These are phyloP conservation scores for Neosilurus hyrtlii DNA, from an alignment of 2,797 vertebrate species.

Conservation along the genomic window DNA sequence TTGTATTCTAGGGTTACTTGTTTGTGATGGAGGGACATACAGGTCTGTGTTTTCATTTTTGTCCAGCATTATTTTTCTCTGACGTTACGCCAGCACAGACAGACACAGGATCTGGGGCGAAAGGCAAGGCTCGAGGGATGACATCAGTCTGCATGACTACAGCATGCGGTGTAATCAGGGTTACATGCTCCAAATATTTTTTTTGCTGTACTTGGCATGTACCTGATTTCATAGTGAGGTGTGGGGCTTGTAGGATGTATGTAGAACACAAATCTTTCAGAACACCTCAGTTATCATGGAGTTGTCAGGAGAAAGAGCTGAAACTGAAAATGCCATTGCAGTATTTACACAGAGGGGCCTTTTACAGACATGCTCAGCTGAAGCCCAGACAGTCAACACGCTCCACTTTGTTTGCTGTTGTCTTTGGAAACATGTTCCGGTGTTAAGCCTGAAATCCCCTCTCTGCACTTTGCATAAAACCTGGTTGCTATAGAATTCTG, in stretches of 20 bases:
- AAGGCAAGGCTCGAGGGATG: conserved; percentile 48
- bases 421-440: conserved; percentile 44
- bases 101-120: conserved; percentile 32
- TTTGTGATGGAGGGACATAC: background rate
- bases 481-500: conserved; percentile 41
- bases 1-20: background rate
- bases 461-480: conserved; percentile 43
- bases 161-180: conserved; percentile 34
- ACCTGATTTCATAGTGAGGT: background rate
- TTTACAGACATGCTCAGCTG: conserved; percentile 9
- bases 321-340: background rate
- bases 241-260: background rate
- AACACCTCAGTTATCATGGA: background rate
- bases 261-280: background rate
- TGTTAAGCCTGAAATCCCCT: conserved; percentile 46
- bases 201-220: conserved; percentile 10
- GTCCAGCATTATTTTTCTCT: conserved; percentile 6
- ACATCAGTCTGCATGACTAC: conserved; percentile 50
- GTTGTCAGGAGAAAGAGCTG: background rate
- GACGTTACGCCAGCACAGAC: conserved; percentile 43
- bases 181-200: conserved; percentile 47
- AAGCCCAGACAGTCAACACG: background rate
- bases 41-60: background rate
- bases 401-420: conserved; percentile 40
- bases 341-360: background rate